Percentiles rank a stretch among this genome's conserved stretches.
Evolutionary conservation across 2,113 vertebrate species (phyloP).

Genomic region (Pyxicephalus adspersus): DNA sequence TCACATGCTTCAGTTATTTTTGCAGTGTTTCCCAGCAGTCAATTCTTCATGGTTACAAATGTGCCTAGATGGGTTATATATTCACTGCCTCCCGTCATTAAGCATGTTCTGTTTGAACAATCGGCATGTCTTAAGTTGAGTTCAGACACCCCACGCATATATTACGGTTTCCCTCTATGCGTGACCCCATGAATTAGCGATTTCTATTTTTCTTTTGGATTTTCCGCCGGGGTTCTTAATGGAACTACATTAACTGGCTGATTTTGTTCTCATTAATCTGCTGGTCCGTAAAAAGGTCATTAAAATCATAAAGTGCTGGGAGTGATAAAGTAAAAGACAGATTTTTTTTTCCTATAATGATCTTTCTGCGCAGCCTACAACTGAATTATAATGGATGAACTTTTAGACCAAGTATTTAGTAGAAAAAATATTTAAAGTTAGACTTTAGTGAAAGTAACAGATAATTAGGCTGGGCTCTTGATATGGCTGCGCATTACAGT

Average conservation of each 20-base stretch:
- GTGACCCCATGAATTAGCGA: slow-evolving; percentile 32
- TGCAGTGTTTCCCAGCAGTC: neutral
- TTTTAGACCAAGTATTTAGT: neutral
- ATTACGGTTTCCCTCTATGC: slow-evolving; percentile 1
- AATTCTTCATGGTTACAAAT: slow-evolving; percentile 20
- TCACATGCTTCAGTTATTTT: neutral
- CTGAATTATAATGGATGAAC: neutral
- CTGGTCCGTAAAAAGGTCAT: slow-evolving; percentile 36
- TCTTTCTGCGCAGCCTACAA: neutral
- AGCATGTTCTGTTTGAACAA: slow-evolving; percentile 11
- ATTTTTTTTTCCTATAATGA: neutral
- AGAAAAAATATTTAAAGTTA: neutral
- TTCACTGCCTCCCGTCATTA: slow-evolving; percentile 25
- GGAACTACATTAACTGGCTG: slow-evolving; percentile 21
- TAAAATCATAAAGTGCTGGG: slow-evolving; percentile 37
- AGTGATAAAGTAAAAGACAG: slow-evolving; percentile 9
- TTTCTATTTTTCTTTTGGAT: slow-evolving; percentile 39
- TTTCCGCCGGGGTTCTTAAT: slow-evolving; percentile 13
- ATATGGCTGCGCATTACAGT: no score
- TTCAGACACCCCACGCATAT: neutral
- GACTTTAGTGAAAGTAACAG: no score
- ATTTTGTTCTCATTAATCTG: slow-evolving; percentile 42
- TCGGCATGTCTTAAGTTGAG: slow-evolving; percentile 18
- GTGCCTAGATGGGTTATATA: neutral
- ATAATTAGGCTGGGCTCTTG: no score